Conservation (phyloP, 2,888 invertebrate species). For the Epirrhoe alternata region DNA sequence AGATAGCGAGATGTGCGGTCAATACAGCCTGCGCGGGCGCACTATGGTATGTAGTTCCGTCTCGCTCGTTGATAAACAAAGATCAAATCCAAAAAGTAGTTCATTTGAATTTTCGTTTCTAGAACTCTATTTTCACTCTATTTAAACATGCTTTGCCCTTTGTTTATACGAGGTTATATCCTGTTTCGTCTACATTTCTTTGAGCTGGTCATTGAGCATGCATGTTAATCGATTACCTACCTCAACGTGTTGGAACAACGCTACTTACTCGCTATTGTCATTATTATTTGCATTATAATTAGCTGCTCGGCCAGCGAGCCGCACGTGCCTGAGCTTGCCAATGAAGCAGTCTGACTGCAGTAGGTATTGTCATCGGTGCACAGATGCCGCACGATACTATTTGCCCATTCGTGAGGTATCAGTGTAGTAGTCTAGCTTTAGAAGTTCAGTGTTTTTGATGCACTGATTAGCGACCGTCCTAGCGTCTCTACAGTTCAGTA, state of each 20-base stretch:
- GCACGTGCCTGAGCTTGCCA: slow-evolving; percentile 12
- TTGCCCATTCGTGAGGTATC: background rate
- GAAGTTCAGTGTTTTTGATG: background rate
- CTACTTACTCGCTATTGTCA: slow-evolving; percentile 15
- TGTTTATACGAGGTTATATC: background rate
- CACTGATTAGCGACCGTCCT: no score
- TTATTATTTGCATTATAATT: slow-evolving; percentile 26
- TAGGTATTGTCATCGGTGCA: background rate
- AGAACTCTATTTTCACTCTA: background rate
- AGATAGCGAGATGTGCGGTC: slow-evolving; percentile 56
- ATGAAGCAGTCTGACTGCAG: background rate
- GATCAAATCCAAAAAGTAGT: background rate
- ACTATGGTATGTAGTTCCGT: slow-evolving; percentile 26
- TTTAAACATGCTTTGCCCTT: background rate
- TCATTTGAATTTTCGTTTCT: background rate
- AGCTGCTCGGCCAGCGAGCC: slow-evolving; percentile 11
- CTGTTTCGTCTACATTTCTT: background rate
- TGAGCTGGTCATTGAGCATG: background rate
- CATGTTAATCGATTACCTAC: slow-evolving; percentile 13
- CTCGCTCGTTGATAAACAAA: background rate
- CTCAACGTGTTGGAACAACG: slow-evolving; percentile 12
- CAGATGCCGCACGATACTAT: background rate
- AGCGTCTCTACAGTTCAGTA: no score
- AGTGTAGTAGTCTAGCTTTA: background rate
- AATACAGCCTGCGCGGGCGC: slow-evolving; percentile 42